phyloP scores from a whole-genome alignment of 2,113 vertebrate species.

The Numida meleagris region DNA sequence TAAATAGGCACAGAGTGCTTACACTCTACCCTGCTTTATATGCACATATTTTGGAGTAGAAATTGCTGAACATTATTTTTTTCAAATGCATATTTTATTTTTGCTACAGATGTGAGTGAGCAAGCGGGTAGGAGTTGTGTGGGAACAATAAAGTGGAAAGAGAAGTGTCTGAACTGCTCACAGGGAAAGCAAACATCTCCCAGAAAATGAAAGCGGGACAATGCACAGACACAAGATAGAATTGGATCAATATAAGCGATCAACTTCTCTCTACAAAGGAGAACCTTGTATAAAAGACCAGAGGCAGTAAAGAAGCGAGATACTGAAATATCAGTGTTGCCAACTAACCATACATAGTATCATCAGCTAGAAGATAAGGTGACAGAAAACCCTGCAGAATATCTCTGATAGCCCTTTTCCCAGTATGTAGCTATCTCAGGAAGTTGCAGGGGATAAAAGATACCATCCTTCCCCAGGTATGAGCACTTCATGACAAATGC shows the following conservation, averaged over 20 bases:
- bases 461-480: neutral
- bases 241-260: neutral
- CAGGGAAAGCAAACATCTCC: neutral
- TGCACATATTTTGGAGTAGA: neutral
- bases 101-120: neutral
- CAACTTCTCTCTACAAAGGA: neutral
- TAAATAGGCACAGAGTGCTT: neutral
- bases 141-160: slow-evolving; percentile 36
- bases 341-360: neutral
- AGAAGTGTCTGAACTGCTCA: slow-evolving; percentile 10
- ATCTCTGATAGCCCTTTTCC: neutral
- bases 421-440: neutral
- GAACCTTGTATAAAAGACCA: neutral
- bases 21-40: neutral
- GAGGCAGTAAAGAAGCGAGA: neutral
- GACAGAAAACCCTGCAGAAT: neutral
- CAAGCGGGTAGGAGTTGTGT: neutral
- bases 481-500: neutral
- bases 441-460: neutral
- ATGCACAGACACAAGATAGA: neutral
- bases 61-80: neutral
- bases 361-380: neutral
- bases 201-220: neutral
- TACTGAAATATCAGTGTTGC: neutral
- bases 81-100: neutral